These are phyloP conservation scores for Dolichopus griseipennis DNA, from an alignment of 2,888 invertebrate species.

Conservation along the genomic window DNA sequence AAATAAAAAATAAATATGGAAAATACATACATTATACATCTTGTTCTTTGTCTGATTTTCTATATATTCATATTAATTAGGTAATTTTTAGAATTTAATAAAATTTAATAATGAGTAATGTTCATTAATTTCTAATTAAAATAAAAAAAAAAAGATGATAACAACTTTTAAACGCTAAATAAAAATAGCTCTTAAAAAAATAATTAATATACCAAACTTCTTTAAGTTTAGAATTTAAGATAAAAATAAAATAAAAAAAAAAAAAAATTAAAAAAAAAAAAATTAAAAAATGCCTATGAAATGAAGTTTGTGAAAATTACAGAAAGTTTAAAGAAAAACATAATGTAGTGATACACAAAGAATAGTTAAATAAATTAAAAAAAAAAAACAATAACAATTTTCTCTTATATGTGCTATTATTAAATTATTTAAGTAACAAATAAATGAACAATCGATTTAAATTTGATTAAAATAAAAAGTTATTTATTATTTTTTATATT, in stretches of 20 bases:
- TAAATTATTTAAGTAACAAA: neutral
- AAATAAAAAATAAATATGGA: too few relatives aligned
- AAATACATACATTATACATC: neutral
- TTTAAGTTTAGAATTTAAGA: conserved; percentile 2
- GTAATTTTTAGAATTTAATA: neutral
- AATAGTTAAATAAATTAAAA: neutral
- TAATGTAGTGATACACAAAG: neutral
- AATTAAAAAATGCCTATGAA: neutral
- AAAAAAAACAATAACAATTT: neutral
- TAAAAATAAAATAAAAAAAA: neutral
- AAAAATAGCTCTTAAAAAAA: neutral
- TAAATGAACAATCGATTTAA: too few relatives aligned
- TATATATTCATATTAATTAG: neutral
- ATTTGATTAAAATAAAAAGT: too few relatives aligned
- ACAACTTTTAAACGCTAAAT: neutral
- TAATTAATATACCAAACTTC: neutral
- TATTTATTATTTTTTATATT: too few relatives aligned
- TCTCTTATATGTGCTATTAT: neutral
- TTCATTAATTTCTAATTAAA: neutral
- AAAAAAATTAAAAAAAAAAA: neutral
- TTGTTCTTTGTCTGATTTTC: neutral
- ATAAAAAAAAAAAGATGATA: too few relatives aligned
- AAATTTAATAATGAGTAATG: neutral
- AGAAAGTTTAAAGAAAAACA: neutral
- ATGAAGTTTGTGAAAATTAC: neutral